These are phyloP conservation scores for Drosophila insularis DNA, from an alignment of 1,140 invertebrate species.

Conservation along the genomic window DNA sequence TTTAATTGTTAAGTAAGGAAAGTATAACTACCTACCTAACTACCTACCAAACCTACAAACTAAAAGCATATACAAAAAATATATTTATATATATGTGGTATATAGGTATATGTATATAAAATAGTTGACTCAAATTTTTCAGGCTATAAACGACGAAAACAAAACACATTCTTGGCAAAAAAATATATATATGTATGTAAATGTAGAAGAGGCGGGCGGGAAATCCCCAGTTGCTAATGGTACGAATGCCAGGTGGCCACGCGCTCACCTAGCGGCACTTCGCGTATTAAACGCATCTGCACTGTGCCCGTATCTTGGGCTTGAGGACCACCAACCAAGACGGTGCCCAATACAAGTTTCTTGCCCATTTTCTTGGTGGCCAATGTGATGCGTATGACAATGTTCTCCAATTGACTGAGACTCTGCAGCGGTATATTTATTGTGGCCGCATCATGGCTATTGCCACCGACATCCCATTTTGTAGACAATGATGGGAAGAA, in stretches of 20 bases:
- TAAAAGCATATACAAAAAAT: background rate
- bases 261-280: slow-evolving; percentile 58
- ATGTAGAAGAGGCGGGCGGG: too few relatives aligned
- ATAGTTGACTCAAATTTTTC: background rate
- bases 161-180: background rate
- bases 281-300: slow-evolving; percentile 55
- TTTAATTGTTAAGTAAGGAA: slow-evolving; percentile 44
- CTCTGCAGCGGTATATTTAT: slow-evolving; percentile 63
- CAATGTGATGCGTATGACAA: slow-evolving; percentile 63
- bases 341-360: slow-evolving; percentile 83
- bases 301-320: slow-evolving; percentile 48
- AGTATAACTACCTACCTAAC: background rate
- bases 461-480: slow-evolving; percentile 84
- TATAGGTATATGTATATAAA: background rate
- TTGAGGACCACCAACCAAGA: slow-evolving; percentile 47
- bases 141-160: background rate
- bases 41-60: background rate
- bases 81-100: background rate
- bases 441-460: slow-evolving; percentile 79
- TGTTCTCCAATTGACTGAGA: slow-evolving; percentile 61
- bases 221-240: slow-evolving; percentile 21
- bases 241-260: slow-evolving; percentile 74
- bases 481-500: slow-evolving; percentile 88
- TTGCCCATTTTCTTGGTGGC: slow-evolving; percentile 83
- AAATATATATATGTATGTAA: too few relatives aligned